A percentile compares a stretch with the other conserved stretches of the same genome.
Conservation (phyloP, 2,113 vertebrate species). For the Leptocoma aspasia region DNA sequence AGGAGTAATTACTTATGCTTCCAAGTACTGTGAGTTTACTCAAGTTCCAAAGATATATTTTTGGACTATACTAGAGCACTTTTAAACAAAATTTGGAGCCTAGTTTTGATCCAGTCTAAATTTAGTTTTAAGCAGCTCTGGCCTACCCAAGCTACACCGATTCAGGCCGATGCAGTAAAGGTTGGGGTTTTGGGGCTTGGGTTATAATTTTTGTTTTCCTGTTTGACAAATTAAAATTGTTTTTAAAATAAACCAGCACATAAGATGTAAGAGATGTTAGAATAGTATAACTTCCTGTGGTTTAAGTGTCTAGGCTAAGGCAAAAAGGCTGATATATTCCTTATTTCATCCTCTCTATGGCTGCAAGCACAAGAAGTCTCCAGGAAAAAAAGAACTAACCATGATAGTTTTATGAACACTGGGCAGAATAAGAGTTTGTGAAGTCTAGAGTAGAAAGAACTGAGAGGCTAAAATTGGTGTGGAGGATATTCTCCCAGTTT, state of each 20-base stretch:
- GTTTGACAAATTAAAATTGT: background rate
- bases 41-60: background rate
- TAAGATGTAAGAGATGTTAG: background rate
- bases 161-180: background rate
- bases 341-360: background rate
- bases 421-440: background rate
- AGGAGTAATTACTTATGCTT: background rate
- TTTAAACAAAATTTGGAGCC: background rate
- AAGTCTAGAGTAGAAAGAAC: background rate
- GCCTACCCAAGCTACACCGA: background rate
- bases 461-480: background rate
- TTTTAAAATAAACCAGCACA: background rate
- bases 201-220: background rate
- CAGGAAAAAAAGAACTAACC: background rate
- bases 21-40: background rate
- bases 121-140: background rate
- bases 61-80: background rate
- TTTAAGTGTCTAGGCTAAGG: background rate
- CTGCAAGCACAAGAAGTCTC: background rate
- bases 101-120: background rate
- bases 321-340: background rate
- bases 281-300: background rate
- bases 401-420: background rate
- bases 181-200: accelerated
- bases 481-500: background rate